Percentiles rank a stretch among this genome's conserved stretches.
Evolutionary conservation across 1,140 invertebrate genomes (phyloP).

Genomic region (Chironomus striatipennis): DNA sequence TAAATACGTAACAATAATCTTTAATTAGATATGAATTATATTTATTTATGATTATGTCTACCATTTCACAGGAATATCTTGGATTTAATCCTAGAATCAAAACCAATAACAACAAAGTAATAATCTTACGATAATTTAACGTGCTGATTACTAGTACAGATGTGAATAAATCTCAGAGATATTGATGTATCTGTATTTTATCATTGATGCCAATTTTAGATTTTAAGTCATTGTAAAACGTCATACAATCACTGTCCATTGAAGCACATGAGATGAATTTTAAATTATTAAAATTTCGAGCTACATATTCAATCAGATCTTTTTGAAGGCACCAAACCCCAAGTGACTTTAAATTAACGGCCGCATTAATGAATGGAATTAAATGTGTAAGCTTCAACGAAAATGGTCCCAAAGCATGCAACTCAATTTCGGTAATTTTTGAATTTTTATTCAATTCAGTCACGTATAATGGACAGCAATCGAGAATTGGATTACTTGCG

Average conservation of each 20-base stretch:
- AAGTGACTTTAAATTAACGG: not conserved
- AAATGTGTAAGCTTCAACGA: not conserved
- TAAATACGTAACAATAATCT: too few species aligned
- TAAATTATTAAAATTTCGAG: not conserved
- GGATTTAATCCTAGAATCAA: too few species aligned
- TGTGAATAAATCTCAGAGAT: too few species aligned
- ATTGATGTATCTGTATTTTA: too few species aligned
- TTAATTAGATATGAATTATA: too few species aligned
- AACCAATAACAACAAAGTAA: too few species aligned
- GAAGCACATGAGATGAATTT: not conserved
- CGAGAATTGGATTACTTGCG: not conserved
- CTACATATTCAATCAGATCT: not conserved
- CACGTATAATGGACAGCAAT: not conserved
- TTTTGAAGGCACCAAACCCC: not conserved
- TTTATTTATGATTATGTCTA: too few species aligned
- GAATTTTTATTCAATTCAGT: not conserved
- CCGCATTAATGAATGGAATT: not conserved
- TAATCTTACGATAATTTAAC: too few species aligned
- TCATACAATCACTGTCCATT: not conserved
- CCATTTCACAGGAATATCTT: too few species aligned
- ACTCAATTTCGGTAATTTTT: not conserved
- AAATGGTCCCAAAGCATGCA: not conserved
- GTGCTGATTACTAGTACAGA: too few species aligned
- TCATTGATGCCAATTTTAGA: conserved; percentile 2
- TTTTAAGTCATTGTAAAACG: not conserved